These are phyloP conservation scores for Cepaea nemoralis DNA, from an alignment of 1,140 invertebrate species.

Conservation along the genomic window DNA sequence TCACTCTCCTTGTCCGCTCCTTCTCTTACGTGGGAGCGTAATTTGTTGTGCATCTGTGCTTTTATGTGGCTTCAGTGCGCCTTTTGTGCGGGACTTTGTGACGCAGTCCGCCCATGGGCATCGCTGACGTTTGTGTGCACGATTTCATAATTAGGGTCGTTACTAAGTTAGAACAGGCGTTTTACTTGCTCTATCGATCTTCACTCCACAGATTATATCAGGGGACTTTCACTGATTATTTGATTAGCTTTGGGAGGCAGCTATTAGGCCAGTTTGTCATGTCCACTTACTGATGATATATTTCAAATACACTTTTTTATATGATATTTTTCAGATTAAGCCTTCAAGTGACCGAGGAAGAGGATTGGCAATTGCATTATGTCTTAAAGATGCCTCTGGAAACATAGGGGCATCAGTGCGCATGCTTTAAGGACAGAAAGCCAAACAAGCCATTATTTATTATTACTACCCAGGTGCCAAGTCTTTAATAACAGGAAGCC, in stretches of 20 bases:
- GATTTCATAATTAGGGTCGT: constrained; percentile 33
- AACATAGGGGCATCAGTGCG: no score
- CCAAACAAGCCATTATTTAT: no score
- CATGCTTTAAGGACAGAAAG: no score
- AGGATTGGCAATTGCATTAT: no score
- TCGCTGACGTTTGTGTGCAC: constrained; percentile 15
- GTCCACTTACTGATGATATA: not conserved
- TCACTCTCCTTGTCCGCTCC: not conserved
- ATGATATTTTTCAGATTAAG: no score
- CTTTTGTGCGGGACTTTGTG: not conserved
- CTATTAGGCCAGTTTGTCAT: not conserved
- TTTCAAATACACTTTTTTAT: no score
- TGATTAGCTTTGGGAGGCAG: not conserved
- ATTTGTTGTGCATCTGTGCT: constrained; percentile 25
- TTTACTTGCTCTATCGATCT: constrained; percentile 23
- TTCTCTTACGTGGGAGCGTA: not conserved
- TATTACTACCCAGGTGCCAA: no score
- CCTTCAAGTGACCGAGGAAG: no score
- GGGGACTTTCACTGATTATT: constrained; percentile 8
- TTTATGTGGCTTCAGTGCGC: constrained; percentile 23
- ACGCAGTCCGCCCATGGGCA: not conserved
- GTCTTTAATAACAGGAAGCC: no score
- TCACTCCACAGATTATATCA: constrained; percentile 2
- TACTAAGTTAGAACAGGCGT: constrained; percentile 12
- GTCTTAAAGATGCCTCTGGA: no score